Conservation (phyloP, 1,140 invertebrate species). For the Mactra quadrangularis region DNA sequence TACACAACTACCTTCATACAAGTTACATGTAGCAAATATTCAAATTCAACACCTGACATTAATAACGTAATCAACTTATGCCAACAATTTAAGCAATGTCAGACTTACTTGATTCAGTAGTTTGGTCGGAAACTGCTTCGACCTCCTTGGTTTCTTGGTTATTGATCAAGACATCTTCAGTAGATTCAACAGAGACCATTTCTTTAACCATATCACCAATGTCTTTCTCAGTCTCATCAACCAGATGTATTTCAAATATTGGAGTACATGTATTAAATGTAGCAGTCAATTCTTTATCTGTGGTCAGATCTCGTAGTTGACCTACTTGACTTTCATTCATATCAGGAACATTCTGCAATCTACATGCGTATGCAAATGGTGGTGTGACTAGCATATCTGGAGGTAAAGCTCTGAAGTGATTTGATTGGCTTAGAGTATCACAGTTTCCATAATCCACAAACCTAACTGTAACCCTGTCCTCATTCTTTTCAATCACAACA, state of each 20-base stretch:
- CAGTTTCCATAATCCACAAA: constrained; percentile 92
- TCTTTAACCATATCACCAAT: constrained; percentile 27
- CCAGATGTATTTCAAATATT: constrained; percentile 26
- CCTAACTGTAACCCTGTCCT: constrained; percentile 83
- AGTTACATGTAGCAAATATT: no score
- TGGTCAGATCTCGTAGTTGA: constrained; percentile 20
- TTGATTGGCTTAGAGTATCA: constrained; percentile 83
- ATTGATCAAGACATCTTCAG: no score
- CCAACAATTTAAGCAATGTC: no score
- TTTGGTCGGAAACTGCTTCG: no score
- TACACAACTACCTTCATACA: no score
- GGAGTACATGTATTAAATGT: constrained; percentile 15
- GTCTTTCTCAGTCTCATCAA: constrained; percentile 27
- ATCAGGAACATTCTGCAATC: neutral
- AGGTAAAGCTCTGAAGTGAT: constrained; percentile 52
- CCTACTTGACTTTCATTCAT: constrained; percentile 35
- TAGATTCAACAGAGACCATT: no score
- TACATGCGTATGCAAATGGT: constrained; percentile 58
- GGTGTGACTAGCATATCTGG: constrained; percentile 14
- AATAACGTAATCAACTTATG: no score
- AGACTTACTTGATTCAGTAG: neutral
- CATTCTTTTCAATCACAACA: constrained; percentile 85
- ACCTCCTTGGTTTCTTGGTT: no score
- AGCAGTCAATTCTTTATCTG: constrained; percentile 46
- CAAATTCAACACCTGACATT: no score